A percentile compares a stretch with the other conserved stretches of the same genome.
phyloP scores from a whole-genome alignment of 2,113 vertebrate genomes.

The Nothoprocta pentlandii region DNA sequence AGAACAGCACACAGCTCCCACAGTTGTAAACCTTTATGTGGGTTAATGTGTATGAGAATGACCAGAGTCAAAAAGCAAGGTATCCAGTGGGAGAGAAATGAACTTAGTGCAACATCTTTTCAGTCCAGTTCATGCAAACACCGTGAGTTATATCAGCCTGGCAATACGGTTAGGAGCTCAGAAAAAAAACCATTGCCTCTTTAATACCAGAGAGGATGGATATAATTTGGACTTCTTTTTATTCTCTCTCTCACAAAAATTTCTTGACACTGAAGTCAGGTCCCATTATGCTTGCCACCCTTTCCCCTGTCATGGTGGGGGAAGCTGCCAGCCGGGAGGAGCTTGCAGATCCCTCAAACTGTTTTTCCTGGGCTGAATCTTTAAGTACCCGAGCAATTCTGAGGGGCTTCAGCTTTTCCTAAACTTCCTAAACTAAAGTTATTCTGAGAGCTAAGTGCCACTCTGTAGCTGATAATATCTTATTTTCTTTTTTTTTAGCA shows the following conservation, averaged over 20 bases:
- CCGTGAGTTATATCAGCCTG: neutral
- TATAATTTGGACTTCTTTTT: neutral
- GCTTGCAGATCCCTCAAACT: neutral
- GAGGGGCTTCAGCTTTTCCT: neutral
- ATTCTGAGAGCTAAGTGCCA: neutral
- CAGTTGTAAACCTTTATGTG: neutral
- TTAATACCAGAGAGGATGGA: neutral
- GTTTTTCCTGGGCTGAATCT: neutral
- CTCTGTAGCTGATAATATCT: slow-evolving; percentile 22
- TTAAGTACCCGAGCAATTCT: neutral
- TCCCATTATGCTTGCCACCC: neutral
- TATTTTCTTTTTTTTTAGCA: slow-evolving; percentile 76
- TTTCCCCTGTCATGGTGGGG: neutral
- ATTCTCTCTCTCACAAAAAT: neutral
- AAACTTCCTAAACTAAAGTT: neutral
- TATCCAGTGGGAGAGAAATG: neutral
- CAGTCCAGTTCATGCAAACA: neutral
- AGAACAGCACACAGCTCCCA: neutral
- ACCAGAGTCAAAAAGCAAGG: neutral
- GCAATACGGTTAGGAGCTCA: neutral
- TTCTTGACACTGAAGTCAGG: neutral
- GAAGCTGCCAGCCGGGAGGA: neutral
- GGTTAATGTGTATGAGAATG: neutral
- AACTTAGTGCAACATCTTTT: neutral
- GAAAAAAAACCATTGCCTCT: neutral